Percentiles rank a stretch among this genome's conserved stretches.
Evolutionary conservation across 1,140 invertebrate genomes (phyloP).

Genomic region (Pseudobourletiella spinata): DNA sequence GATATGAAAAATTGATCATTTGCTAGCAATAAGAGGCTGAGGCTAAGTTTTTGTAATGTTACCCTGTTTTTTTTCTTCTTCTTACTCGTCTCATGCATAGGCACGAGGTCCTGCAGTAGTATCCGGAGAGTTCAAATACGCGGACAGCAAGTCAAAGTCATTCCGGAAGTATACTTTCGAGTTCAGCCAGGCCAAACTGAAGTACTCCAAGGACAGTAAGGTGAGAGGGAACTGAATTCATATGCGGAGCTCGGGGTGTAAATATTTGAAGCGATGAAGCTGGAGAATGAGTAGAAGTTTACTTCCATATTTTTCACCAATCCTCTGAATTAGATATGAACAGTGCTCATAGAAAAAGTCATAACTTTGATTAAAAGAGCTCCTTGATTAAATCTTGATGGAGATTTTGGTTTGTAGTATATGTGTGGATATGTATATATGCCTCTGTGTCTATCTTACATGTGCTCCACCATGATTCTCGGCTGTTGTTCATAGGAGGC

Average conservation of each 20-base stretch:
- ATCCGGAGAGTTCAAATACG: slow-evolving; percentile 63
- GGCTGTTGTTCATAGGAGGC: slow-evolving; percentile 43
- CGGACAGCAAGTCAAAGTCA: slow-evolving; percentile 61
- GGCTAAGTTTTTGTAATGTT: slow-evolving; percentile 13
- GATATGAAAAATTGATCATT: too few species aligned
- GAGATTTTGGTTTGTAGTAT: neutral
- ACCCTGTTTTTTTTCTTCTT: slow-evolving; percentile 2
- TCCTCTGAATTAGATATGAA: neutral
- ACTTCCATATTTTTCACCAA: slow-evolving; percentile 1
- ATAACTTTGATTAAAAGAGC: slow-evolving; percentile 1
- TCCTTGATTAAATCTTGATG: slow-evolving; percentile 1
- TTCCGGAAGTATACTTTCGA: slow-evolving; percentile 70
- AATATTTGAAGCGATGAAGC: neutral
- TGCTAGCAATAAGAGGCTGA: too few species aligned
- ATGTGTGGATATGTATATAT: neutral
- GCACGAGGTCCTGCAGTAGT: too few species aligned
- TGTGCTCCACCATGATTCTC: neutral
- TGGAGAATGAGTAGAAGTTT: neutral
- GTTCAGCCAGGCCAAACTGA: slow-evolving; percentile 65
- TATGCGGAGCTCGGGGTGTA: neutral
- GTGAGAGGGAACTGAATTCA: slow-evolving; percentile 42
- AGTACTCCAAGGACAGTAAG: slow-evolving; percentile 67
- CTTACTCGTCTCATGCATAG: too few species aligned
- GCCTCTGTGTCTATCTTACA: neutral
- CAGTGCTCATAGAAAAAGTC: neutral